A percentile compares a stretch with the other conserved stretches of the same genome.
phyloP scores from a whole-genome alignment of 2,797 vertebrate genomes.

The Siniperca scherzeri region DNA sequence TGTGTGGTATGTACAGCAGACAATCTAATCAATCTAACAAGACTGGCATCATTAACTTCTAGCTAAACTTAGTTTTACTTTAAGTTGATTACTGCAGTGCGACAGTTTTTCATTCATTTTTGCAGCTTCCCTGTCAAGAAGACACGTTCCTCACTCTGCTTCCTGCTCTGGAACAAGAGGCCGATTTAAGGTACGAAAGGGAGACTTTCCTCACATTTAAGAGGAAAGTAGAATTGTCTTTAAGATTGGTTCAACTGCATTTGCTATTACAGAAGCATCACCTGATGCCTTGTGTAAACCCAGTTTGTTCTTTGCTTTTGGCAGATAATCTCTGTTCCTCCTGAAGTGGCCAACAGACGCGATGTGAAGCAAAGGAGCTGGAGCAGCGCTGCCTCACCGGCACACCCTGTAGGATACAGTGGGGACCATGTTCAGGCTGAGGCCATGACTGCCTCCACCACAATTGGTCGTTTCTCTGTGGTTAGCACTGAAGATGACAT shows the following conservation, averaged over 20 bases:
- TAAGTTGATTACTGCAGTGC: not conserved
- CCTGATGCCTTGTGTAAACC: not conserved
- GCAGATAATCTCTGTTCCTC: slow-evolving; percentile 82
- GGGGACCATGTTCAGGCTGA: slow-evolving; percentile 62
- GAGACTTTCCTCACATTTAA: not conserved
- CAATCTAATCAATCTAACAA: slow-evolving; percentile 13
- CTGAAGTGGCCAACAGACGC: slow-evolving; percentile 79
- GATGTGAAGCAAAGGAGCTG: slow-evolving; percentile 85
- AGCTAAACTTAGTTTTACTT: not conserved
- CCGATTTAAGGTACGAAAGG: slow-evolving; percentile 79
- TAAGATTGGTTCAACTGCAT: slow-evolving; percentile 3
- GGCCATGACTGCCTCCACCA: slow-evolving; percentile 84
- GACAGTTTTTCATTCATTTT: slow-evolving; percentile 38
- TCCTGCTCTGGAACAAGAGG: slow-evolving; percentile 84
- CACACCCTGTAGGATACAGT: slow-evolving; percentile 70
- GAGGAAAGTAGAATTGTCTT: not conserved
- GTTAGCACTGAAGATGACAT: slow-evolving; percentile 91
- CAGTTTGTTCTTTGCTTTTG: slow-evolving; percentile 26
- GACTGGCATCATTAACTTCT: slow-evolving; percentile 8
- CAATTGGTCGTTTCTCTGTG: slow-evolving; percentile 95
- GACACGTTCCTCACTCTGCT: slow-evolving; percentile 82
- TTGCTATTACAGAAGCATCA: not conserved
- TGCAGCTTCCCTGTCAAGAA: slow-evolving; percentile 81
- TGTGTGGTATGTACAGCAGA: slow-evolving; percentile 80
- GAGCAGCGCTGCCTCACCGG: slow-evolving; percentile 83